These are phyloP conservation scores for Pampusana beccarii DNA, from an alignment of 2,113 vertebrate species.

Conservation along the genomic window DNA sequence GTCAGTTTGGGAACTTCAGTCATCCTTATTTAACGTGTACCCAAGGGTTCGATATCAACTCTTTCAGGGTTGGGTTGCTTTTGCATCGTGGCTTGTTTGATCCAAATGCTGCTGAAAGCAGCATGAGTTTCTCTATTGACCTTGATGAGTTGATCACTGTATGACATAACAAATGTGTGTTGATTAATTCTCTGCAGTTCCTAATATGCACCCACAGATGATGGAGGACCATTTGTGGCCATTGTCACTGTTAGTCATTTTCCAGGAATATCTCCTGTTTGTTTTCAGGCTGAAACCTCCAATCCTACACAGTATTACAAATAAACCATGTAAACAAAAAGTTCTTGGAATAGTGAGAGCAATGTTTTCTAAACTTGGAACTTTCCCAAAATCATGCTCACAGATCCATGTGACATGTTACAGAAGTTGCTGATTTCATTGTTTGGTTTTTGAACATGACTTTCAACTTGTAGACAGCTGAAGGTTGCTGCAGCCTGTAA, in stretches of 20 bases:
- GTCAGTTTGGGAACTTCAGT: not conserved
- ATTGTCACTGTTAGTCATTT: not conserved
- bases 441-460: slow-evolving; percentile 47
- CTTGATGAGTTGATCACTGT: not conserved
- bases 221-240: not conserved
- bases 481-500: not conserved
- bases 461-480: slow-evolving; percentile 1
- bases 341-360: not conserved
- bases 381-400: slow-evolving; percentile 32
- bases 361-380: slow-evolving; percentile 36
- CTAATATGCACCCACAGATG: not conserved
- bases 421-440: slow-evolving; percentile 38
- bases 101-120: not conserved
- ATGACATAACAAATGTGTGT: not conserved
- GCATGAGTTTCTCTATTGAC: not conserved
- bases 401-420: slow-evolving; percentile 55
- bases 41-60: not conserved
- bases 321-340: not conserved
- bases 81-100: not conserved
- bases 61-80: not conserved
- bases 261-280: not conserved
- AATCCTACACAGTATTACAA: not conserved
- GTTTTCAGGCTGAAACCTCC: not conserved
- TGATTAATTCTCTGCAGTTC: not conserved
- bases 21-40: not conserved